Evolutionary conservation across 2,797 vertebrate species (phyloP), one percentile per base, ranked within the genome.

Genomic region (Tiaroga cobitis): DNA sequence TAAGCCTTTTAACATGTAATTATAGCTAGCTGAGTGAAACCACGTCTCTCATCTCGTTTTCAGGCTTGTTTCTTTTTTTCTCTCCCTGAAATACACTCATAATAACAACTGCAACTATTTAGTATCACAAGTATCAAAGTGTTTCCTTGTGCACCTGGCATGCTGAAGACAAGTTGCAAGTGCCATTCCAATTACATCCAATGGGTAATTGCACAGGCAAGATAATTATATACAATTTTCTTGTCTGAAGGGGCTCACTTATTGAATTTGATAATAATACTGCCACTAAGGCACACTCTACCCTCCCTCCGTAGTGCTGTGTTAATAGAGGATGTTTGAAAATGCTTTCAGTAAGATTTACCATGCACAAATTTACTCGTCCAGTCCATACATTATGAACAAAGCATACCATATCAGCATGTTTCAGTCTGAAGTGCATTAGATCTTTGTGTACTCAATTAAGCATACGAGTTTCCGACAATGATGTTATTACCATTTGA

Each of bases 181-280:
- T 86, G 86, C 80, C 78, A 77, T 69, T 61, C 83, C 87, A 90
- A 91, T 90, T 89, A 88, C 74, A 81, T 86, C 83, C 85, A 87
- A 89, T 90, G 83, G 84, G 59, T 92, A 91, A 91, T 90, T 91
- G 85, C 83, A 83, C 68, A 80, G 84, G 84, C 74, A 41, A 83
- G 83, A 90, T 90, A 90, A 93, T 90, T 90, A 88, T 83, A 87
- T 87, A 87, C 56, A 83, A 89, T 90, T 91, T 88, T 88, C 86
- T 70, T 70, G 56, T 89, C 88, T 89, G 73, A 90, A 88, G 79
- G 87, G 88, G 89, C 72, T 81, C 89, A 89, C 88, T 90, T 88
- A 88, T 85, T 89, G 82, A 86, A 90, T 90, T 89, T 88, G 84
- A 89, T 87, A 83, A 88, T 85, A 86, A 89, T 72, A 83, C 82